Evolutionary conservation across 2,888 invertebrate species (phyloP).

Genomic region (Tinea semifulvella): DNA sequence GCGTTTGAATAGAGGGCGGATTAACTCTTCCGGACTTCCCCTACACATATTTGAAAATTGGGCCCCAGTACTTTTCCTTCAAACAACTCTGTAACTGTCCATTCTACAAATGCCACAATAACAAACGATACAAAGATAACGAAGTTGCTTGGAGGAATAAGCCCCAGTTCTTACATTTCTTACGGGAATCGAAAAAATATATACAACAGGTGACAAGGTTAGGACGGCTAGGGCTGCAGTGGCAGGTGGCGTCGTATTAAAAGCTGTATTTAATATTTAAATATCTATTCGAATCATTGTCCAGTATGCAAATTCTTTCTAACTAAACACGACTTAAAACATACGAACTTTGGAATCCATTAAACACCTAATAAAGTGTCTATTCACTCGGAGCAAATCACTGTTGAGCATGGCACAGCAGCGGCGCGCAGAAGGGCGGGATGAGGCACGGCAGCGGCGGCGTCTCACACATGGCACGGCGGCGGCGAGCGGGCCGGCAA

Average conservation of each 20-base stretch:
- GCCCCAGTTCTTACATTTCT: too few species aligned
- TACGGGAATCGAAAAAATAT: too few species aligned
- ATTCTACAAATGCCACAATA: too few species aligned
- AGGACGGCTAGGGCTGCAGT: neutral
- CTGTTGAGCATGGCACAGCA: neutral
- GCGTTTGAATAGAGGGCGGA: too few species aligned
- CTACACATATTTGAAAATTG: too few species aligned
- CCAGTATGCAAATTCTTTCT: neutral
- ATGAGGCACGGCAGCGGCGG: neutral
- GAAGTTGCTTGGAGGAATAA: too few species aligned
- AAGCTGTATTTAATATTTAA: neutral
- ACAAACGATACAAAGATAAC: too few species aligned
- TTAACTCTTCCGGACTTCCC: too few species aligned
- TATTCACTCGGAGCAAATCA: neutral
- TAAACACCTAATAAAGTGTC: slow-evolving; percentile 3
- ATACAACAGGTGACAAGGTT: too few species aligned
- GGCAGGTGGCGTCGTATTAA: slow-evolving; percentile 3
- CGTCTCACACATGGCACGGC: slow-evolving; percentile 45
- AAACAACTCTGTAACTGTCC: too few species aligned
- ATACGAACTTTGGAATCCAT: neutral
- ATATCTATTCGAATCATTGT: neutral
- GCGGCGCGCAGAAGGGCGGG: neutral
- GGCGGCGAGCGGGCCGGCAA: slow-evolving; percentile 49
- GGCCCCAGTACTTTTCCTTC: too few species aligned
- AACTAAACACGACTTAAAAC: neutral